Base-by-base conservation (phyloP, 2,797 vertebrate species). In the Craterocephalus amniculus region DNA sequence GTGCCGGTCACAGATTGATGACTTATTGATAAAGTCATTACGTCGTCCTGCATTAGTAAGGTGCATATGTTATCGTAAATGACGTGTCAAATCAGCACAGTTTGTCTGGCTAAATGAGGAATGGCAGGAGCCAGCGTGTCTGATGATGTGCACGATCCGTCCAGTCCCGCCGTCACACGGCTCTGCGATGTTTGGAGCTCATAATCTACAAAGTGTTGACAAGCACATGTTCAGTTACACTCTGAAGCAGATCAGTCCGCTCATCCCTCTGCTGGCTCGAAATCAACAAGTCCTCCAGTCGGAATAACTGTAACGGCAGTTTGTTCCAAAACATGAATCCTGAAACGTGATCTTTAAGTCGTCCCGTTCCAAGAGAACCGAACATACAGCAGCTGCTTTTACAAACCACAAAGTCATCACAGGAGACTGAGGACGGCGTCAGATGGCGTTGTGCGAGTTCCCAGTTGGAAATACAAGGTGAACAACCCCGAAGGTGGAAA, bases 21-120 rank as follows among this genome's bases (percentile, higher is more conserved):
- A 68, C 56, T 76, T 87, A 87, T 88, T 83, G 88, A 89, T 88
- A 63, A 86, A 85, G 78, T 69, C 73, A 86, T 90, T 83, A 85
- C 2, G 58, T 26, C 70, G 64, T 31, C 65, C 51, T 34, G 51
- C 60, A 83, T 80, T 65, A 75, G 69, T 86, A 74, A 62, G 76
- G 57, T 36, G 11, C 4, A 38, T 69, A 61, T 77, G 77, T 65
- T 67, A 74, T 78, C 82, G 84, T 76, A 62, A 77, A 88, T 69
- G 32, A 85, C 61, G 55, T 58, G 58, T 45, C 29, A 60, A 67
- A 78, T 56, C 36, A 71, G 64, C 65, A 34, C 22, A 0, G 66
- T 55, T 66, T 72, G 59, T 72, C 56, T 59, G 38, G 61, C 31
- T 65, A 68, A 88, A 80, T 83, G 86, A 91, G 79, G 81, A 84